Evolutionary conservation across 2,797 vertebrate species (phyloP).

Genomic region (Harpagifer antarcticus): DNA sequence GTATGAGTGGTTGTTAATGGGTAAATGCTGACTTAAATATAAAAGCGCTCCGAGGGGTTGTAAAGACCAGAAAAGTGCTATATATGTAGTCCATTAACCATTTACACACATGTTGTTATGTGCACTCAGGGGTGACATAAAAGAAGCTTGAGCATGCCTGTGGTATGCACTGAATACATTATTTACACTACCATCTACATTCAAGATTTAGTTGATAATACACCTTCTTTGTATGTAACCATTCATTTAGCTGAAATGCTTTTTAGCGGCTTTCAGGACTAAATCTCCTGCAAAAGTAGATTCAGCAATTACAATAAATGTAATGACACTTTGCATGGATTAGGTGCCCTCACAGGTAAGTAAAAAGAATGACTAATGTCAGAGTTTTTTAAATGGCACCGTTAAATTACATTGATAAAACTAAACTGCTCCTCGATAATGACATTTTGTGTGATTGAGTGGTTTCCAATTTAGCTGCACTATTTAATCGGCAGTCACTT

Average conservation of each 20-base stretch:
- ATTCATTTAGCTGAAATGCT: not conserved
- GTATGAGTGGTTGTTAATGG: too few species aligned
- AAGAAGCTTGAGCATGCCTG: not conserved
- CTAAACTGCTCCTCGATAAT: constrained; percentile 54
- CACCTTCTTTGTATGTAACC: not conserved
- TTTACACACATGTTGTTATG: constrained; percentile 10
- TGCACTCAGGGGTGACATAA: constrained; percentile 26
- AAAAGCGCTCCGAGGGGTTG: too few species aligned
- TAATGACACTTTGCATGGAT: not conserved
- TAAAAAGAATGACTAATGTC: constrained; percentile 42
- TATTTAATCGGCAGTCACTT: constrained; percentile 59
- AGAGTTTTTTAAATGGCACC: constrained; percentile 40
- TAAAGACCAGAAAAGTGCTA: too few species aligned
- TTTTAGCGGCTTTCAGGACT: not conserved
- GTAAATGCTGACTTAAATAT: too few species aligned
- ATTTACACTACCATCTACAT: too few species aligned
- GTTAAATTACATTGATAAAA: constrained; percentile 51
- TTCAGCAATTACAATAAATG: constrained; percentile 14
- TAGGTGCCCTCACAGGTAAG: constrained; percentile 6
- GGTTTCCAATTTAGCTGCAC: constrained; percentile 48
- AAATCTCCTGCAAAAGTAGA: not conserved
- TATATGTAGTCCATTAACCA: too few species aligned
- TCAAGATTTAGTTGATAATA: too few species aligned
- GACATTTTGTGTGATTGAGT: constrained; percentile 35
- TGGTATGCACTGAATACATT: not conserved